phyloP scores from a whole-genome alignment of 1,140 invertebrate genomes.

The Lordiphosa collinella region DNA sequence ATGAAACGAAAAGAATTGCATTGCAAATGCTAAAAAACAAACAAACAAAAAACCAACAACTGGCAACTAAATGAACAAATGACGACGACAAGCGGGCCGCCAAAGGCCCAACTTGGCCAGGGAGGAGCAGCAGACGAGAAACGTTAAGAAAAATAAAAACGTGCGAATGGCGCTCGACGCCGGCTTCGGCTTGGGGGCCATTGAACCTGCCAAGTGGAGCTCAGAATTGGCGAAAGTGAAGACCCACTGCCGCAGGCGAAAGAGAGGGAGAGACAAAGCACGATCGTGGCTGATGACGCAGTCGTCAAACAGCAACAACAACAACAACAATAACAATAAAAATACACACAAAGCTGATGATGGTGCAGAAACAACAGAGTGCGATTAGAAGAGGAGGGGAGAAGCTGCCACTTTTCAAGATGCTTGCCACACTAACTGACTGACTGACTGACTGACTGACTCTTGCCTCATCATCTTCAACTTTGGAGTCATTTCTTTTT shows the following conservation, averaged over 20 bases:
- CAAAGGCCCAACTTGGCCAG: conserved; percentile 12
- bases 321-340: conserved; percentile 51
- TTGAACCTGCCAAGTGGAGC: conserved; percentile 72
- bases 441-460: conserved; percentile 38
- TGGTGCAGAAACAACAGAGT: conserved; percentile 64
- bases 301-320: conserved; percentile 45
- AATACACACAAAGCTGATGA: conserved; percentile 53
- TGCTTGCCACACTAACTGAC: conserved; percentile 38
- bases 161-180: conserved; percentile 65
- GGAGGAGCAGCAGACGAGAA: conserved; percentile 1
- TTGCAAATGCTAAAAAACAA: conserved; percentile 10
- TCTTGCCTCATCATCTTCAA: conserved; percentile 30
- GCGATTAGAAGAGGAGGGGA: conserved; percentile 53
- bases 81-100: conserved; percentile 28
- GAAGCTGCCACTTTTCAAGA: neutral
- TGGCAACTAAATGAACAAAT: conserved; percentile 53
- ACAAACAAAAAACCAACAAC: conserved; percentile 26
- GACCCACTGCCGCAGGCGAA: conserved; percentile 66
- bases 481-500: conserved; percentile 40
- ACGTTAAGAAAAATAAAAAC: conserved; percentile 41
- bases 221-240: conserved; percentile 78
- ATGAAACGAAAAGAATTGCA: conserved; percentile 30
- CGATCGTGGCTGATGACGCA: conserved; percentile 60
- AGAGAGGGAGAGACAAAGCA: conserved; percentile 8
- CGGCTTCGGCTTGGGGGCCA: conserved; percentile 29